Evolutionary conservation across 2,797 vertebrate genomes (phyloP), one percentile per base, ranked within the genome.

Genomic region (Philypnodon macrostomus): DNA sequence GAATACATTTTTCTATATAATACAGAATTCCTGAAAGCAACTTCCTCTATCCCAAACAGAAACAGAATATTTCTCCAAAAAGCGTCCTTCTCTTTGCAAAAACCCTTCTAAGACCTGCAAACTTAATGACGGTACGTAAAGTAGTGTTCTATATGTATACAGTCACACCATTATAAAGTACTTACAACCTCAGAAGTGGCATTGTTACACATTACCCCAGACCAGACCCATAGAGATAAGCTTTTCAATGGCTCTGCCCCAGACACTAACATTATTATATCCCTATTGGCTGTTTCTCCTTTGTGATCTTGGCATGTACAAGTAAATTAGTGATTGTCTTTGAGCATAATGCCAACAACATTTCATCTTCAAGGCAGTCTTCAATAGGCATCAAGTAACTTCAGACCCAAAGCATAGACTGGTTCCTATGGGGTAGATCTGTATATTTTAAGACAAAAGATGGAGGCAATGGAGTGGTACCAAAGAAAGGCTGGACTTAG

Each of bases 201-300:
- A 34, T 56, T 66, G 49, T 65, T 69, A 68, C 57, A 78, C 77
- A 83, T 84, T 78, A 79, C 58, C 21, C 46, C 19, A 65, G 24
- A 35, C 62, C 70, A n/a, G n/a, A n/a, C n/a, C n/a, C n/a, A n/a
- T n/a, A n/a, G n/a, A n/a, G n/a, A n/a, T n/a, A n/a, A n/a, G n/a
- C n/a, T n/a, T n/a, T n/a, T n/a, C n/a, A n/a, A n/a, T n/a, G n/a
- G n/a, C n/a, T n/a, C n/a, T 78, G 78, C 58, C 21, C 46, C 19
- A 65, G 24, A 35, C 62, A 69, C 47, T 58, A 63, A 77, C 79
- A 71, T 17, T 58, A 34, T 7, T 56, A 73, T 62, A 44, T 55
- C 75, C 63, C 59, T 31, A 58, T 74, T 85, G 78, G 75, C 80
- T 85, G 67, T 55, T 68, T 63, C 77, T 78, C 79, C 75, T 81